phyloP scores from a whole-genome alignment of 2,113 vertebrate species.

The Fregetta grallaria region DNA sequence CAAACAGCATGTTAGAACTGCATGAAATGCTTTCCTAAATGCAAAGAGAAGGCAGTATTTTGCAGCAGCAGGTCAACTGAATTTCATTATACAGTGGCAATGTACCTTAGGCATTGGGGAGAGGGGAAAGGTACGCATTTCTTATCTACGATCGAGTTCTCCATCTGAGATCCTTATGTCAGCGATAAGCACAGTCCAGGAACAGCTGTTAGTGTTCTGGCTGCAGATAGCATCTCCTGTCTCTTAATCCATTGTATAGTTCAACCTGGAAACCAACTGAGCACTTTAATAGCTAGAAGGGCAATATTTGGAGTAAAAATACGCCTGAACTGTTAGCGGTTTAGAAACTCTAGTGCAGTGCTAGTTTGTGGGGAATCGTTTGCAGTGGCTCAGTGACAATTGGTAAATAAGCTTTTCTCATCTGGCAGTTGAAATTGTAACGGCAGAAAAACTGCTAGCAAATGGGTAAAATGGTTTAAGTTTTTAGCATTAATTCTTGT shows the following conservation, averaged over 20 bases:
- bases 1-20: background rate
- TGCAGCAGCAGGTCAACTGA: background rate
- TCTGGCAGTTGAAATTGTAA: background rate
- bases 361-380: background rate
- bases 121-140: background rate
- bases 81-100: background rate
- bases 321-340: accelerated
- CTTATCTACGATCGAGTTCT: background rate
- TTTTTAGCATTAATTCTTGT: background rate
- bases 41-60: background rate
- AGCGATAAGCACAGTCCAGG: background rate
- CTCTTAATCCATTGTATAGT: background rate
- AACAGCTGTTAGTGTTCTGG: background rate
- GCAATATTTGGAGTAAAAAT: background rate
- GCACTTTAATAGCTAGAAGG: background rate
- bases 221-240: background rate
- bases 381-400: background rate
- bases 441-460: background rate
- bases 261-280: background rate
- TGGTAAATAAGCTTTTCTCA: background rate
- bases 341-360: background rate
- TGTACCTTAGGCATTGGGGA: background rate
- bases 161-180: background rate
- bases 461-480: background rate
- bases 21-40: background rate